These are phyloP conservation scores for Hemiscyllium ocellatum DNA, from an alignment of 2,113 vertebrate genomes.

Conservation along the genomic window DNA sequence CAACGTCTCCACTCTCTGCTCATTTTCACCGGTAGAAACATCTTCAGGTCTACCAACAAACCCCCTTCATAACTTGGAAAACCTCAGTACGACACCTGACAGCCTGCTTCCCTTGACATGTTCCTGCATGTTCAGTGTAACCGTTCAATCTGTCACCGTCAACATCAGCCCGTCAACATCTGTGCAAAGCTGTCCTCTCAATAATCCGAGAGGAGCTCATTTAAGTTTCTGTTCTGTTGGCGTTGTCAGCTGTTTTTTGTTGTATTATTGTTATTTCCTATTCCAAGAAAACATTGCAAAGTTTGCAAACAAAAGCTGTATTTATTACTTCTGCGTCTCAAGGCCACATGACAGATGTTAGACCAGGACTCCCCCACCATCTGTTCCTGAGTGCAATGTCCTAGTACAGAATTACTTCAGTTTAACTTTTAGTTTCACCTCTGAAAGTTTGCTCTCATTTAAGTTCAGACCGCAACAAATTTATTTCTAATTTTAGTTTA, in stretches of 20 bases:
- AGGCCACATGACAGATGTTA: neutral
- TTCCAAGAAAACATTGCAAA: neutral
- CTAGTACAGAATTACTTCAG: neutral
- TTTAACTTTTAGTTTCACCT: neutral
- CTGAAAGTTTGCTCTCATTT: neutral
- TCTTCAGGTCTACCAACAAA: too few relatives aligned
- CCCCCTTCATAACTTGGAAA: too few relatives aligned
- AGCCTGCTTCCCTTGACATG: too few relatives aligned
- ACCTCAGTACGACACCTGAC: too few relatives aligned
- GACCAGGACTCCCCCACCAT: neutral
- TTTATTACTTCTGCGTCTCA: neutral
- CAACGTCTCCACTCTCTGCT: too few relatives aligned
- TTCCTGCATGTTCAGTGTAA: too few relatives aligned
- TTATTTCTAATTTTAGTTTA: neutral
- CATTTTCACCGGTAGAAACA: too few relatives aligned
- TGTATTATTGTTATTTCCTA: neutral
- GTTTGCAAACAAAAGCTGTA: neutral
- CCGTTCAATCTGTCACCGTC: too few relatives aligned
- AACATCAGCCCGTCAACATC: too few relatives aligned
- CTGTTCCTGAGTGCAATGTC: neutral
- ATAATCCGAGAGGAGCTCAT: neutral
- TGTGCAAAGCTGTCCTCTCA: too few relatives aligned
- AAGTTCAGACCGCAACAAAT: neutral
- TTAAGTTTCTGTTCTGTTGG: neutral
- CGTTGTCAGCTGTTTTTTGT: neutral